Conservation (phyloP, 2,888 invertebrate genomes). For the Volucella inflata region DNA sequence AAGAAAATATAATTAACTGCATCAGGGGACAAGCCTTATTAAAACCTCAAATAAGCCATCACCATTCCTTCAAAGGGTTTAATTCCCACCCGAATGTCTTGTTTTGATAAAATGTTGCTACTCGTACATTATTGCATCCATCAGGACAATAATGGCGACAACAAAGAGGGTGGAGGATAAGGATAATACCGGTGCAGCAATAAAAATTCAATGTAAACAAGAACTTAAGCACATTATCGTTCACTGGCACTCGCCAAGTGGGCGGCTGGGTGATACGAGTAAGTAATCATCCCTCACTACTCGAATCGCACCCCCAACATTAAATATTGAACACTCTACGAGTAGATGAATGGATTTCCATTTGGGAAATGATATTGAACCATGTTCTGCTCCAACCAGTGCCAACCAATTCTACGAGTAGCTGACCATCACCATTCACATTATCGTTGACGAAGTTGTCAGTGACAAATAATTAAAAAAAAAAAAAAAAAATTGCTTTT, state of each 20-base stretch:
- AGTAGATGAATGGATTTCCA: neutral
- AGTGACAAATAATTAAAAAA: neutral
- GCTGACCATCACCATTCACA: conserved; percentile 46
- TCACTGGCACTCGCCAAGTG: conserved; percentile 36
- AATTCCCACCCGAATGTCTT: too few relatives aligned
- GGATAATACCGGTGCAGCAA: neutral
- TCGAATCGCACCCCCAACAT: neutral
- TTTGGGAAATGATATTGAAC: neutral
- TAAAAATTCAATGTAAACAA: conserved; percentile 56
- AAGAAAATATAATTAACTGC: too few relatives aligned
- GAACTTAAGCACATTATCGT: conserved; percentile 64
- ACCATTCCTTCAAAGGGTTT: too few relatives aligned
- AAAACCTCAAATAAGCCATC: too few relatives aligned
- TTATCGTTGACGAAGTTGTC: conserved; percentile 43
- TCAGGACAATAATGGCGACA: too few relatives aligned
- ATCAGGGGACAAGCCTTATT: too few relatives aligned
- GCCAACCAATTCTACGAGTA: neutral
- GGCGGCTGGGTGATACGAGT: conserved; percentile 17
- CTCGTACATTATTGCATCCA: too few relatives aligned
- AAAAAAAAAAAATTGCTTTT: neutral
- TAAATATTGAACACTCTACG: neutral
- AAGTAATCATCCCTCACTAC: neutral
- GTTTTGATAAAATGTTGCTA: too few relatives aligned
- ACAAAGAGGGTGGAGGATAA: too few relatives aligned
- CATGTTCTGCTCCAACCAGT: too few relatives aligned